Base-by-base conservation (phyloP, 2,888 invertebrate genomes). In the Pachymerium ferrugineum region DNA sequence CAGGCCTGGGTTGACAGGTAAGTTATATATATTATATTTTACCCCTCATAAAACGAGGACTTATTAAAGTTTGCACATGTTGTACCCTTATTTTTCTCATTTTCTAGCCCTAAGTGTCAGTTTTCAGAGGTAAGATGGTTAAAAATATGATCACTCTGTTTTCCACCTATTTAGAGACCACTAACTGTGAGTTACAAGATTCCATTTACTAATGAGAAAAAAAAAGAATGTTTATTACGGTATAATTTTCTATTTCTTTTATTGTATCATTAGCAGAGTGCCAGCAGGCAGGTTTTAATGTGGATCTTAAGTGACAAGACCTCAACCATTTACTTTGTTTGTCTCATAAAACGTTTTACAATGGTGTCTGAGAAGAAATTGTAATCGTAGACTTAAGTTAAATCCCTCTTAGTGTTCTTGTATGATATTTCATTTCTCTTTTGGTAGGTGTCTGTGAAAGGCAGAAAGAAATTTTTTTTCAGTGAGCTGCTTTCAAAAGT, bases 51-150 rank as follows among this genome's bases (percentile, higher is more conserved):
- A 62, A 62, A 10, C 28, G 25, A 28, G 62, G 62, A 25, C 62
- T 62, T 62, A 62, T 62, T 62, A 62, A 62, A 62, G 5, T 62
- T 62, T 62, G 3, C 62, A 62, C 47, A 28, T 62, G 62, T 62
- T 62, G 62, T 62, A 62, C 62, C 22, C 62, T 25, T 3, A 1
- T 28, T 54, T 62, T 62, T 22, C 25, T 25, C 62, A 62, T 28
- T 62, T 62, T 62, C 62, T n/a, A 62, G 1, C 62, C 28, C 28
- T 28, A 62, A 6, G n/a, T 62, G 62, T 62, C 62, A 62, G 2
- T 14, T 62, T 62, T 62, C 5, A 19, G 19, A 16, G 22, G 1
- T 10, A 54, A 54, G 47, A 10, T 62, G 28, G 25, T 62, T 62
- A 22, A 62, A n/a, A n/a, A 25, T 62, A 25, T 22, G 25, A 62